Base-by-base conservation (phyloP, 2,113 vertebrate genomes). In the Dipodomys merriami region DNA sequence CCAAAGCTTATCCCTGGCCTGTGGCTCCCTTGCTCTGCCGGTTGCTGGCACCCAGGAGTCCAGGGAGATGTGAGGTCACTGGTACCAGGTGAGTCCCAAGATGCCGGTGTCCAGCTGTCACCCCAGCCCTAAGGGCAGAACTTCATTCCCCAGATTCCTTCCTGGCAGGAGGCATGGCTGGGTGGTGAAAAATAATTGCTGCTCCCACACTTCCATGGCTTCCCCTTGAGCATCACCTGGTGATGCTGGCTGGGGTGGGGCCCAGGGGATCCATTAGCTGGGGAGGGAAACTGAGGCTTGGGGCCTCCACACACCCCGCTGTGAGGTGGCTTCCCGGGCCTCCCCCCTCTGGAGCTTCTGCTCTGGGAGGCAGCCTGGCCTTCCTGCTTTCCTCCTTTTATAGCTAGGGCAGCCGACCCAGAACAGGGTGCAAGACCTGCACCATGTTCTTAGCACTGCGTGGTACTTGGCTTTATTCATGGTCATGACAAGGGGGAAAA, bases 71-170 rank as follows among this genome's bases (percentile, higher is more conserved):
- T 57, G 53, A 57, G 53, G 53, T 57, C 53, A 57, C 53, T 57
- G 53, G 64, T 39, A 13, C 39, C 35, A n/a, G 0, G 19, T n/a
- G 64, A 89, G n/a, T 72, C 53, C 65, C 3, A 20, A 49, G 53
- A 39, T 62, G 46, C 72, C 7, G 6, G 8, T 64, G 3, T 3
- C 11, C 23, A 35, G 46, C 76, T 82, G 53, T 39, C 62, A 27
- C 39, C 15, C 39, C 13, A 5, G 35, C 62, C 33, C 39, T 30
- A 19, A 13, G 27, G 29, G 72, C 25, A n/a, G 33, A 68, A 44
- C 78, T 35, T 67, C 85, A 60, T 91, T 81, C 71, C 86, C 23
- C 35, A 49, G 73, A 81, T 79, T 93, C 87, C 84, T 95, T 91
- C 33, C 81, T 67, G 49, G 30, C 29, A 33, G 20, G 25, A 13